Percentiles rank a stretch among this genome's conserved stretches.
These are phyloP conservation scores for Gopherus evgoodei DNA, from an alignment of 2,113 vertebrate species.

Conservation along the genomic window DNA sequence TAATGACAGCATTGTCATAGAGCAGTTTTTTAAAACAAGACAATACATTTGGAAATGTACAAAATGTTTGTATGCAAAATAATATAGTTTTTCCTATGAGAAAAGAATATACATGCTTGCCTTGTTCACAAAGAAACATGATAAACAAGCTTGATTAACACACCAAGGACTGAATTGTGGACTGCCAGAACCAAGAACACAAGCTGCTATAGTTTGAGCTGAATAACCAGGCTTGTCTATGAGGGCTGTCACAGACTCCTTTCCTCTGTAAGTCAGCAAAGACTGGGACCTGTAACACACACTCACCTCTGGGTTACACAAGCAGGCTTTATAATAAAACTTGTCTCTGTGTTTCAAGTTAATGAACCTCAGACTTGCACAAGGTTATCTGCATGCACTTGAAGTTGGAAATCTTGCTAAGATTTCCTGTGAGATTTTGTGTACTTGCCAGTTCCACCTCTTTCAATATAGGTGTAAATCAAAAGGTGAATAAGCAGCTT, in stretches of 20 bases:
- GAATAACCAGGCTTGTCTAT: neutral
- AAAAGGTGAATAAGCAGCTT: accelerated
- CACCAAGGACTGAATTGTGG: neutral
- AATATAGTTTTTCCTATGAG: neutral
- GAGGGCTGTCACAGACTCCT: neutral
- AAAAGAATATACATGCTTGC: neutral
- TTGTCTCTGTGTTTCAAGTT: neutral
- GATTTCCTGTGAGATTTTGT: neutral
- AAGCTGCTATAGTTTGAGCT: neutral
- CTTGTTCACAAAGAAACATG: neutral
- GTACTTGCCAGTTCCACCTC: accelerated
- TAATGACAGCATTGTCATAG: neutral
- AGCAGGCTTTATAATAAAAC: neutral
- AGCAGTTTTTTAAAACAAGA: neutral
- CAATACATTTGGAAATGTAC: neutral
- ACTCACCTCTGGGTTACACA: neutral
- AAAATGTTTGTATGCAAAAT: neutral
- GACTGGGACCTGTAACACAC: neutral
- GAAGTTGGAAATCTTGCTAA: neutral
- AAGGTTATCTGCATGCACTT: neutral
- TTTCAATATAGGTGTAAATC: accelerated
- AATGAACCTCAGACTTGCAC: neutral
- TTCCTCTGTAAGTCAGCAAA: accelerated
- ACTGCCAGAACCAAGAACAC: neutral
- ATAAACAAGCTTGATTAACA: neutral